Evolutionary conservation across 2,113 vertebrate genomes (phyloP).

Genomic region (Pomatostomus ruficeps): DNA sequence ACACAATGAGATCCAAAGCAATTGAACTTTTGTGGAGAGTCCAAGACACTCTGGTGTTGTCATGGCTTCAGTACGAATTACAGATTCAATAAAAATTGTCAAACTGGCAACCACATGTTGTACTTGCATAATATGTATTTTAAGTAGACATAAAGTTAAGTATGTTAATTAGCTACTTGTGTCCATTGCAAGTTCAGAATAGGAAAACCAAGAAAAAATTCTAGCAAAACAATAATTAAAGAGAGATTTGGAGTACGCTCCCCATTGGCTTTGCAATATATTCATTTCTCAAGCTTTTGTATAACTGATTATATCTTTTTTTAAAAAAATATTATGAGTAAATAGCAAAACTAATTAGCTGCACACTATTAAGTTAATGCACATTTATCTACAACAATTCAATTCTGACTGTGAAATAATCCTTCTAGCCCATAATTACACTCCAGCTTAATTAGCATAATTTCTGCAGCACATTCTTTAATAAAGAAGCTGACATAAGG

Average conservation of each 20-base stretch:
- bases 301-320: slow-evolving; percentile 47
- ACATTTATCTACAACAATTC: slow-evolving; percentile 80
- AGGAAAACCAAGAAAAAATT: not conserved
- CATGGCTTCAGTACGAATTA: not conserved
- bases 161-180: slow-evolving; percentile 31
- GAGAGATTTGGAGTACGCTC: not conserved
- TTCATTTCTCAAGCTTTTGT: not conserved
- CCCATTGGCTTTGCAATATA: not conserved
- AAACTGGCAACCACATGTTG: not conserved
- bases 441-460: slow-evolving; percentile 74
- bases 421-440: slow-evolving; percentile 77
- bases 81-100: not conserved
- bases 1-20: not conserved
- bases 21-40: not conserved
- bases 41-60: not conserved
- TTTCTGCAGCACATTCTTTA: slow-evolving; percentile 70
- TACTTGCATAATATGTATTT: not conserved
- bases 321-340: slow-evolving; percentile 59
- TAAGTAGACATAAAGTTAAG: slow-evolving; percentile 40
- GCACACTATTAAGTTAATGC: slow-evolving; percentile 77
- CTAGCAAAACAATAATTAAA: slow-evolving; percentile 17
- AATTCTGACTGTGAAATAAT: slow-evolving; percentile 75
- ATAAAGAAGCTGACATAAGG: slow-evolving; percentile 67
- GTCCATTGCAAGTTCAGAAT: slow-evolving; percentile 20
- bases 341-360: slow-evolving; percentile 74